These are phyloP conservation scores for Etheostoma cragini DNA, from an alignment of 2,113 vertebrate genomes.

Conservation along the genomic window DNA sequence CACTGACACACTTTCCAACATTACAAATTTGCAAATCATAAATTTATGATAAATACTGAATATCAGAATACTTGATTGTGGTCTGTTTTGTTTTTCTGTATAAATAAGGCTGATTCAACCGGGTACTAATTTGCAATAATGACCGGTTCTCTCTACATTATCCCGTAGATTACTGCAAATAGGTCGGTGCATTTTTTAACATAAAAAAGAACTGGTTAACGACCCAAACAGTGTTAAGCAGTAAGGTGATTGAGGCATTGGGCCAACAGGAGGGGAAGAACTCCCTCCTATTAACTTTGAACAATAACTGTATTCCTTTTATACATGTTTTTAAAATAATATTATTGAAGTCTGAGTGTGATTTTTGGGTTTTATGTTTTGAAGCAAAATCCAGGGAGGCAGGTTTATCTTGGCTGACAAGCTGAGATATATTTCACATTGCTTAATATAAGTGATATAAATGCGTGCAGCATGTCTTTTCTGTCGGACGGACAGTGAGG, in stretches of 20 bases:
- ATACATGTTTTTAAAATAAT: conserved; percentile 5
- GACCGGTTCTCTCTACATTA: no score
- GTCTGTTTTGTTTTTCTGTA: no score
- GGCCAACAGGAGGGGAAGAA: not conserved
- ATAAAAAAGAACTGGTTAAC: not conserved
- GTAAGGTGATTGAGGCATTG: not conserved
- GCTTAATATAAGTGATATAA: conserved; percentile 10
- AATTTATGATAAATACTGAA: not conserved
- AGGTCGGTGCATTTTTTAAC: not conserved
- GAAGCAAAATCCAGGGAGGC: not conserved
- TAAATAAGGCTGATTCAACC: no score
- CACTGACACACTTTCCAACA: not conserved
- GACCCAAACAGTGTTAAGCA: not conserved
- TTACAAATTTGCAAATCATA: not conserved
- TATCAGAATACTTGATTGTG: no score
- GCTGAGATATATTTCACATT: conserved; percentile 8
- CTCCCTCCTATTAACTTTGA: not conserved
- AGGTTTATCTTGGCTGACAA: not conserved
- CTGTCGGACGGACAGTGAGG: conserved; percentile 23
- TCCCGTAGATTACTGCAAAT: not conserved
- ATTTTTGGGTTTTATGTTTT: conserved; percentile 12
- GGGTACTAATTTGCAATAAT: no score
- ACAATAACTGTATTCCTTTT: conserved; percentile 13
- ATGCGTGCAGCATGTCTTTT: conserved; percentile 18
- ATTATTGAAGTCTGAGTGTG: not conserved